These are phyloP conservation scores for Aplodontia rufa DNA, from an alignment of 2,113 vertebrate genomes.

Conservation along the genomic window DNA sequence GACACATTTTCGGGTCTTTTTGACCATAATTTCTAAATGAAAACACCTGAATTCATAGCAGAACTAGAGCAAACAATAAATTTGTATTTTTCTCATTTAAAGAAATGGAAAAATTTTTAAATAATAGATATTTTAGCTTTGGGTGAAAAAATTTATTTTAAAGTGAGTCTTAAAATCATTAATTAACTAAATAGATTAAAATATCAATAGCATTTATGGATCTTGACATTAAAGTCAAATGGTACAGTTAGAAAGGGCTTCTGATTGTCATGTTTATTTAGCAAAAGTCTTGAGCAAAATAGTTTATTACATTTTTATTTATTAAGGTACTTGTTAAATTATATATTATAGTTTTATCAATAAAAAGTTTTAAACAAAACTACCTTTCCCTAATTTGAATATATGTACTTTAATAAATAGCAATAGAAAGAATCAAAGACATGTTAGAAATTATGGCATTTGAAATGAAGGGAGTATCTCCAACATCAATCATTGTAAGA, in stretches of 20 bases:
- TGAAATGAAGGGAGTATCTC: not conserved
- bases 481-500: not conserved
- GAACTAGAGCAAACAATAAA: not conserved
- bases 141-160: not conserved
- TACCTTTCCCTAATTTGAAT: not conserved
- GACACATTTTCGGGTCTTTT: not conserved
- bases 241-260: not conserved
- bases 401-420: not conserved
- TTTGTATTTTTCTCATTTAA: not conserved
- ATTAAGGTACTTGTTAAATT: not conserved
- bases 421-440: not conserved
- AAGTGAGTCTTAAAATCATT: not conserved
- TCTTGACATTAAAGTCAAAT: not conserved
- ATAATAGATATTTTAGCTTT: not conserved
- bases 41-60: not conserved
- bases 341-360: not conserved
- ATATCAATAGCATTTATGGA: not conserved
- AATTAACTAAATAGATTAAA: not conserved
- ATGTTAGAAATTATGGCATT: not conserved
- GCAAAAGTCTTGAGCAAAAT: not conserved
- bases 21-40: not conserved
- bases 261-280: not conserved
- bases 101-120: not conserved
- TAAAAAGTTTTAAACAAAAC: not conserved
- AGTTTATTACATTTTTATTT: not conserved